Conservation (phyloP, 2,113 vertebrate genomes). For the Climacteris rufus region DNA sequence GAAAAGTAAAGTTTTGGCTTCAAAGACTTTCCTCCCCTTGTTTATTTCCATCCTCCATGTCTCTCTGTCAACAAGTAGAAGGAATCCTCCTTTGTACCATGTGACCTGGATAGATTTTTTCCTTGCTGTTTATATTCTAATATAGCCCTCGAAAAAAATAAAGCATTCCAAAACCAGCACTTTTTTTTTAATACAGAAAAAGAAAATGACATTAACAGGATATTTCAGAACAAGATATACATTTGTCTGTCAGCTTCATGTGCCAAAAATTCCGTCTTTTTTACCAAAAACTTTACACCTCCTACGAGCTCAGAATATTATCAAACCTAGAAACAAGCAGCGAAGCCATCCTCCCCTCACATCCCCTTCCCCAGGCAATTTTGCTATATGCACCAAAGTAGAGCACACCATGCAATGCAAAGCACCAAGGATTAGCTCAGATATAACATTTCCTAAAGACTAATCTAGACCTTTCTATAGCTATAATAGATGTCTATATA, state of each 20-base stretch:
- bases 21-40: neutral
- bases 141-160: neutral
- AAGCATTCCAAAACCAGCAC: neutral
- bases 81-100: neutral
- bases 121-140: neutral
- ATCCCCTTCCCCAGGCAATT: neutral
- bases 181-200: neutral
- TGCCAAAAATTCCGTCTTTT: neutral
- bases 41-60: neutral
- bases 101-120: neutral
- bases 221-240: neutral
- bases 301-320: neutral
- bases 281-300: neutral
- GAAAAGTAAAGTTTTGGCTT: neutral
- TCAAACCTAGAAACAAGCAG: neutral
- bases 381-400: neutral
- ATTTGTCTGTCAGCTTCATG: slow-evolving; percentile 1
- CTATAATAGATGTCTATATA: neutral
- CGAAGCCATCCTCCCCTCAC: neutral
- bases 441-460: neutral
- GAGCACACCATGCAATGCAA: neutral
- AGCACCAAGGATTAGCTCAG: neutral
- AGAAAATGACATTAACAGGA: neutral
- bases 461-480: neutral
- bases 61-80: neutral